Base-by-base conservation (phyloP, 2,888 invertebrate species). In the Polymixis flavicincta region DNA sequence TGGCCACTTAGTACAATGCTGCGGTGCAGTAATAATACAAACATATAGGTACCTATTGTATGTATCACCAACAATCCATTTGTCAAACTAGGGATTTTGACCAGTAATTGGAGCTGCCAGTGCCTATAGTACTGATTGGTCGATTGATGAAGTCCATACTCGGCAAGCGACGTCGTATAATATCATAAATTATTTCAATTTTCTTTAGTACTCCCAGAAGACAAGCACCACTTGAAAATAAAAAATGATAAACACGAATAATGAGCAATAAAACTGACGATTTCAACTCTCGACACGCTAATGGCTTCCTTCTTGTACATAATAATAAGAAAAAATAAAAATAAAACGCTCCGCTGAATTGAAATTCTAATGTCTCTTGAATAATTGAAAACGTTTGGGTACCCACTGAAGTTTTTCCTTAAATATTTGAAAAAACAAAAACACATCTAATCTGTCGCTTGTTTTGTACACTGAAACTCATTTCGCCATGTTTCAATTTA, bases 341-440 rank as follows among this genome's bases (percentile, higher is more conserved):
- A 86, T 90, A 89, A 90, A 88, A 86, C 85, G 87, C 82, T 86
- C 60, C 79, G 76, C 82, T 85, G 87, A 89, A 91, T 91, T 91
- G 89, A 90, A 92, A 91, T 91, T 90, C 89, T 91, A 91, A 92
- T 92, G 87, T 84, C 88, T 89, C 88, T 86, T 91, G 90, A 90
- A 90, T 91, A 92, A 92, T 90, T 90, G 89, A 90, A 89, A 88
- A 88, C 88, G 86, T 88, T 85, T 85, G 82, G 85, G 86, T 88
- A 88, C 86, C 86, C 87, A 89, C 89, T 80, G 87, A 90, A 89
- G 76, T 88, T 90, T 89, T 90, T 86, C 87, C 84, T 81, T 87
- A 85, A 83, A 86, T 86, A 87, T 82, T 82, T 78, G 67, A 85
- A 85, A 85, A 82, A 87, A 83, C 68, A 82, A 85, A 87, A 89